Base-by-base conservation (phyloP, 35 echinoderm and acorn worm genomes). In the Diadema setosum region DNA sequence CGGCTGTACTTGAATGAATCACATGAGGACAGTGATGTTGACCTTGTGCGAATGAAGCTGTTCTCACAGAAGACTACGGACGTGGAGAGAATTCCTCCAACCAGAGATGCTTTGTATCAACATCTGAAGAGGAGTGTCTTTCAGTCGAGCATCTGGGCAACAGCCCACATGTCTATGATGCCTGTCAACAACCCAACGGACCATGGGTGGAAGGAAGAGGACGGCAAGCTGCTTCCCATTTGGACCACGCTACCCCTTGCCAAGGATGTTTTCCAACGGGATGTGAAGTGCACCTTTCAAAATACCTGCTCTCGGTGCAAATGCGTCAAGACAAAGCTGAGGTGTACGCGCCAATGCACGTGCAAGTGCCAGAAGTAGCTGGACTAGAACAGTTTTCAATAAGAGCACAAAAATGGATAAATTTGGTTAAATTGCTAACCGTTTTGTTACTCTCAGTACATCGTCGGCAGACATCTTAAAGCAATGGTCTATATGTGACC, bases 101-200 rank as follows among this genome's bases (percentile, higher is more conserved):
- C 61, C 61, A 32, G n/a, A 65, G 56, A 59, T 59, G 56, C 55
- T 58, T 58, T 4, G 55, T 59, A 59, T 59, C 56, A 12, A 17
- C 16, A 59, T 59, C 56, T 59, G 56, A 59, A 6, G 56, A 59
- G 56, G 56, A 59, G 56, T 59, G 56, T 59, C 56, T 59, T 59
- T 59, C 56, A 59, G 29, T 7, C 56, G 16, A 59, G 56, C 56
- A 59, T 59, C 56, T 59, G 56, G 1, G 56, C 16, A 81, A 34
- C 75, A 81, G 75, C 75, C 35, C 75, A 81, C 39, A 42, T 36
- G 75, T 81, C 75, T 45, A 80, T 32, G 75, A 80, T 41, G 75
- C 75, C 75, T 36, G 75, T 40, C 75, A 81, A 81, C 35, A 81
- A 81, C 75, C 75, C 75, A 5, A 40, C 15, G 25, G 45, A 81